Evolutionary conservation across 2,113 vertebrate species (phyloP).

Genomic region (Pseudorhombus dupliciocellatus): DNA sequence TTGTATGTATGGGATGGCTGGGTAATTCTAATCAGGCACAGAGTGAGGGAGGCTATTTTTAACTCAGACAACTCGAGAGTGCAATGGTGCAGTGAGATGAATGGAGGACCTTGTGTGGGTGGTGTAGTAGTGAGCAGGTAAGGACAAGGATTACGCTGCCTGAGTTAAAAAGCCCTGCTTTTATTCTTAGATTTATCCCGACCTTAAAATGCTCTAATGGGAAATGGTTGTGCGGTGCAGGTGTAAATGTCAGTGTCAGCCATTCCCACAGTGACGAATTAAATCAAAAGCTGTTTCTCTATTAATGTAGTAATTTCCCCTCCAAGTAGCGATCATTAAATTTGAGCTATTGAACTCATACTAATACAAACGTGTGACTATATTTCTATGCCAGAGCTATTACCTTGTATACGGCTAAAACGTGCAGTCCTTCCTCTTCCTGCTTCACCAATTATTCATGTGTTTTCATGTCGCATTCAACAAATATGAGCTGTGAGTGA

Average conservation of each 20-base stretch:
- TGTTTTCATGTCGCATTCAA: conserved; percentile 15
- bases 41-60: conserved; percentile 74
- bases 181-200: background rate
- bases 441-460: conserved; percentile 36
- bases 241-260: background rate
- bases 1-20: conserved; percentile 58
- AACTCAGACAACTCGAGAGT: conserved; percentile 67
- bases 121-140: conserved; percentile 60
- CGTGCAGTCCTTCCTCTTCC: conserved; percentile 7
- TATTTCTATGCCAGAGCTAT: no score
- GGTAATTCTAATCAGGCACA: conserved; percentile 68
- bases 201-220: background rate
- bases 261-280: no score
- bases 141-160: conserved; percentile 27
- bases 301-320: no score
- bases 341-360: no score
- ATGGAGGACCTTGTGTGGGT: conserved; percentile 68
- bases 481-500: background rate
- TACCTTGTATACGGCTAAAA: background rate
- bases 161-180: conserved; percentile 13
- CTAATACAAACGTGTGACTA: no score
- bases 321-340: no score
- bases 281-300: background rate
- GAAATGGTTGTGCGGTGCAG: background rate
- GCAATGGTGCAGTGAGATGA: conserved; percentile 75